phyloP scores from a whole-genome alignment of 2,113 vertebrate species.

The Oophaga pumilio region DNA sequence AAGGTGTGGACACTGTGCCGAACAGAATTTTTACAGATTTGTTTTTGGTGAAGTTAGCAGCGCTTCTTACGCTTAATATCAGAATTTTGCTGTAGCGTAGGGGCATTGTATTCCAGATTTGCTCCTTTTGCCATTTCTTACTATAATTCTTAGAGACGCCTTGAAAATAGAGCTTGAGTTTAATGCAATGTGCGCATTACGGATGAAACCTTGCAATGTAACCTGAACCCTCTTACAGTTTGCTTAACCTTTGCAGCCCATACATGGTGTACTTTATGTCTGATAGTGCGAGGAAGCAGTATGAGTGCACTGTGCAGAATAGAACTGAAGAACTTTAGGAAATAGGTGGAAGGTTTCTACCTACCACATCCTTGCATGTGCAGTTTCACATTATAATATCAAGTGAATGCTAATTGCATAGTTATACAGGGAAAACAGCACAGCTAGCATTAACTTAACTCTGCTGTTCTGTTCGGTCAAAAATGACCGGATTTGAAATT shows the following conservation, averaged over 20 bases:
- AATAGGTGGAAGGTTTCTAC: background rate
- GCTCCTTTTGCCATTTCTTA: background rate
- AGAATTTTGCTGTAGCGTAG: background rate
- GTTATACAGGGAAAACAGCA: background rate
- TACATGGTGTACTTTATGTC: too few relatives aligned
- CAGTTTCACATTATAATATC: background rate
- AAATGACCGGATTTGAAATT: too few relatives aligned
- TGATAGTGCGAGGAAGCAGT: too few relatives aligned
- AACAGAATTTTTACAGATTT: too few relatives aligned
- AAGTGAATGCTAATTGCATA: background rate
- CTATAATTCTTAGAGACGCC: background rate
- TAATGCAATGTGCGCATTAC: too few relatives aligned
- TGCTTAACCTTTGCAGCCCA: too few relatives aligned
- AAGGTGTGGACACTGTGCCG: too few relatives aligned
- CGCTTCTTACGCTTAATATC: background rate
- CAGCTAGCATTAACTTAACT: background rate
- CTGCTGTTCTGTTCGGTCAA: too few relatives aligned
- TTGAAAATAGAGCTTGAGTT: background rate
- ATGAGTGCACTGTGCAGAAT: background rate
- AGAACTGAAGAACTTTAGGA: background rate
- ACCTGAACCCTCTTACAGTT: too few relatives aligned
- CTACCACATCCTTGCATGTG: constrained; percentile 6
- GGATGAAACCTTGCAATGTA: too few relatives aligned
- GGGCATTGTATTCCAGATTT: background rate
- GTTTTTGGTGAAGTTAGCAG: too few relatives aligned